Evolutionary conservation across 2,113 vertebrate genomes (phyloP), one percentile per base, ranked within the genome.

Genomic region (Tetrao urogallus): DNA sequence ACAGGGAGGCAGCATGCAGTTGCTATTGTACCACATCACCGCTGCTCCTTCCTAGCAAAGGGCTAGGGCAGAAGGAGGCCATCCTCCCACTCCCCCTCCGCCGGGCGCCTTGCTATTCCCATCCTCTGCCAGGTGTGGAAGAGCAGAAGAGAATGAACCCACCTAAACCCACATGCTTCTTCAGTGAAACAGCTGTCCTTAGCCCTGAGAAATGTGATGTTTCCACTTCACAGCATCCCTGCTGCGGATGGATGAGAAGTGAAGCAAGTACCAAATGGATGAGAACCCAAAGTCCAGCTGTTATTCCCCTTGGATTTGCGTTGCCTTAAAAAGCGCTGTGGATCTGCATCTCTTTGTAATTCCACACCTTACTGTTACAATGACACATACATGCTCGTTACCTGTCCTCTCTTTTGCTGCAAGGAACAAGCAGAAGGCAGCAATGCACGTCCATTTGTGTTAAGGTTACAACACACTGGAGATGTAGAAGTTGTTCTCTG

Each of bases 331-430:
- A 65, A 90, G 21, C 70, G 28, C 17, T 2, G 1, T 4, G 3
- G 48, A 45, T 85, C 56, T 78, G 24, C 56, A 56, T 54, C 32
- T 88, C 52, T 81, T 60, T 75, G 48, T 50, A 95, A 19, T 88
- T 81, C 52, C 36, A 60, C 12, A 1, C 47, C 17, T 3, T 88
- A 27, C 50, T 93, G 48, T 71, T 80, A 15, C 88, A 60, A 4
- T 47, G 69, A 64, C 52, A 64, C 25, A 43, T 82, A 36, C 15
- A 42, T 61, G 21, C 8, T 94, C 52, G 42, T 36, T 92, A 72
- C 36, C 66, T 75, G 22, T 56, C 25, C 2, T 20, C 90, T 32
- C 28, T 67, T 80, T 64, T 65, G 38, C 76, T 91, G 47, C 73
- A 43, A 38, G 52, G 47, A 89, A 15, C 50, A 75, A 34, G 38